These are phyloP conservation scores for Pachliopta kotzebuea DNA, from an alignment of 2,888 invertebrate species.

Conservation along the genomic window DNA sequence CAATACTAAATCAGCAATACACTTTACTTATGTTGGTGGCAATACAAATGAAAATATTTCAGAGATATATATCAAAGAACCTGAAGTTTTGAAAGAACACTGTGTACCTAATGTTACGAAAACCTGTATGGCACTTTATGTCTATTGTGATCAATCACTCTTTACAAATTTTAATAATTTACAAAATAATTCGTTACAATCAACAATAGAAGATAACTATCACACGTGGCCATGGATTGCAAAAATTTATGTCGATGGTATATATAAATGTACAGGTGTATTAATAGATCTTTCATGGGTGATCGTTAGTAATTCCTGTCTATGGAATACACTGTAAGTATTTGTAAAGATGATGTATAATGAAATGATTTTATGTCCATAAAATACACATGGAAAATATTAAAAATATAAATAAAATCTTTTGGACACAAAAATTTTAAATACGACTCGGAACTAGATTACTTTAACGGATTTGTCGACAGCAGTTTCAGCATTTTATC, in stretches of 20 bases:
- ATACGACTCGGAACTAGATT: too few relatives aligned
- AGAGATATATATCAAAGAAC: constrained; percentile 55
- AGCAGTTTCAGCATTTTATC: too few relatives aligned
- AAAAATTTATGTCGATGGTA: constrained; percentile 85
- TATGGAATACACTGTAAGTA: constrained; percentile 62
- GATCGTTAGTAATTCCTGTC: constrained; percentile 80
- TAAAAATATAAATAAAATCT: too few relatives aligned
- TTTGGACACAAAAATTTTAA: too few relatives aligned
- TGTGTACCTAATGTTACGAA: constrained; percentile 70
- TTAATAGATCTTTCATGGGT: constrained; percentile 85
- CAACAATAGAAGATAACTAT: constrained; percentile 39
- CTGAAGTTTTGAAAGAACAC: constrained; percentile 63
- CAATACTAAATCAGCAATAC: constrained; percentile 47
- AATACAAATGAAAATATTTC: constrained; percentile 41
- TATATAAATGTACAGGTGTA: constrained; percentile 85
- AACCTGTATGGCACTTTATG: constrained; percentile 77
- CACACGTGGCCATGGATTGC: constrained; percentile 86
- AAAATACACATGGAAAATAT: too few relatives aligned
- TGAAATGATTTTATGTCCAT: not conserved
- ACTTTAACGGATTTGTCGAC: too few relatives aligned
- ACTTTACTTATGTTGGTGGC: constrained; percentile 52
- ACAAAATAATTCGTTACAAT: constrained; percentile 44
- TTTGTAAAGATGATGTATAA: too few relatives aligned
- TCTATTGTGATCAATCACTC: constrained; percentile 74
- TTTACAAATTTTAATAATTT: constrained; percentile 55